phyloP scores from a whole-genome alignment of 2,113 vertebrate species.

The Mixornis gularis region DNA sequence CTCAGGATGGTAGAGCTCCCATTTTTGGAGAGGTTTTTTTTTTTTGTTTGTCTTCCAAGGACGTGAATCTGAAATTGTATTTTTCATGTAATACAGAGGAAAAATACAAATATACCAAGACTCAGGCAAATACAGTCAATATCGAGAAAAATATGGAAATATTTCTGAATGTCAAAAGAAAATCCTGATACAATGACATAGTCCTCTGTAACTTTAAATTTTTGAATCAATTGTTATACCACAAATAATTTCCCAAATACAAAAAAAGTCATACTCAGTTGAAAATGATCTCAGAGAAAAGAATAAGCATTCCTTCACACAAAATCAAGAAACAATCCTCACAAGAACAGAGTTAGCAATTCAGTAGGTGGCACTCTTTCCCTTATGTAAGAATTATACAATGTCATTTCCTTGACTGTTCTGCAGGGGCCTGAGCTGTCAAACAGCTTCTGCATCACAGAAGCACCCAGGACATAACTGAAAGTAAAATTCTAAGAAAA shows the following conservation, averaged over 20 bases:
- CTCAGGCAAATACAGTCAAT: background rate
- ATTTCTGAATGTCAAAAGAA: background rate
- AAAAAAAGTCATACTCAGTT: background rate
- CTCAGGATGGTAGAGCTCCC: background rate
- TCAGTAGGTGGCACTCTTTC: constrained; percentile 55
- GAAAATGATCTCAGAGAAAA: background rate
- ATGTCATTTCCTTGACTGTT: background rate
- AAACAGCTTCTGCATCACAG: background rate
- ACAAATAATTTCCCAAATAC: background rate
- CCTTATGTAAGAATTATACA: background rate
- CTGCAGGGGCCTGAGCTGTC: background rate
- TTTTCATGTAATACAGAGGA: background rate
- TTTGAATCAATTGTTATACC: background rate
- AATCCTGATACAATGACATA: background rate
- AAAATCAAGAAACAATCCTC: background rate
- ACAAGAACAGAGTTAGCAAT: background rate
- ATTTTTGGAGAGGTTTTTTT: accelerated
- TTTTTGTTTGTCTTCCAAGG: background rate
- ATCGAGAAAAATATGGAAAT: background rate
- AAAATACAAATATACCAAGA: background rate
- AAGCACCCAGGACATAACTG: background rate
- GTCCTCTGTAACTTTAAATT: background rate
- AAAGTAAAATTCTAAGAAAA: background rate
- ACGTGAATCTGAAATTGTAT: background rate
- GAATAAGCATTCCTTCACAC: background rate